Percentiles rank a stretch among this genome's conserved stretches.
phyloP scores from a whole-genome alignment of 2,888 invertebrate genomes.

The Epirrhoe tristata region DNA sequence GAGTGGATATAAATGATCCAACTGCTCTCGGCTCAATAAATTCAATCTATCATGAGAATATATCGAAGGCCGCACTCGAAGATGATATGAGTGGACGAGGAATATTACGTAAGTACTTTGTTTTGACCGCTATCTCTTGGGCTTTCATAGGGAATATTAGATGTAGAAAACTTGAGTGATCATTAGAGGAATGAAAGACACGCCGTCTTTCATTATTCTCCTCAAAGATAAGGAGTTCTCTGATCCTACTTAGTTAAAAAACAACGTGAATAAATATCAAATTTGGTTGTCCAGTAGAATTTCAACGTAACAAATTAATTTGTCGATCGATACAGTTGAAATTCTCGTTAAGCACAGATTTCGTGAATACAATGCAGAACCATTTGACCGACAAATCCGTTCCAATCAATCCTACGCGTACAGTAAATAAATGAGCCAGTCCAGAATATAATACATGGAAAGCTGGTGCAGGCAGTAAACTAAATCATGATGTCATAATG shows the following conservation, averaged over 20 bases:
- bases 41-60: conserved; percentile 29
- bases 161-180: not conserved
- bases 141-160: not conserved
- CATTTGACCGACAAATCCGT: conserved; percentile 12
- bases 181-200: not conserved
- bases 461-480: not conserved
- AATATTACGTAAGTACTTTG: conserved; percentile 12
- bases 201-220: not conserved
- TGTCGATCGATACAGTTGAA: not conserved
- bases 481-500: not conserved
- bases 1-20: conserved; percentile 37
- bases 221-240: not conserved
- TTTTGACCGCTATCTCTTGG: not conserved
- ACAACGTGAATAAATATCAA: not conserved
- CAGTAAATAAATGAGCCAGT: conserved; percentile 14
- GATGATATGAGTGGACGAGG: conserved; percentile 7
- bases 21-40: conserved; percentile 24
- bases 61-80: conserved; percentile 11
- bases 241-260: not conserved
- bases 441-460: conserved; percentile 2
- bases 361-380: conserved; percentile 5
- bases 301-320: not conserved
- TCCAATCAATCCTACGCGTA: conserved; percentile 22
- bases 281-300: not conserved
- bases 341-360: not conserved